These are phyloP conservation scores for Cactoblastis cactorum DNA, from an alignment of 2,888 invertebrate genomes.

Conservation along the genomic window DNA sequence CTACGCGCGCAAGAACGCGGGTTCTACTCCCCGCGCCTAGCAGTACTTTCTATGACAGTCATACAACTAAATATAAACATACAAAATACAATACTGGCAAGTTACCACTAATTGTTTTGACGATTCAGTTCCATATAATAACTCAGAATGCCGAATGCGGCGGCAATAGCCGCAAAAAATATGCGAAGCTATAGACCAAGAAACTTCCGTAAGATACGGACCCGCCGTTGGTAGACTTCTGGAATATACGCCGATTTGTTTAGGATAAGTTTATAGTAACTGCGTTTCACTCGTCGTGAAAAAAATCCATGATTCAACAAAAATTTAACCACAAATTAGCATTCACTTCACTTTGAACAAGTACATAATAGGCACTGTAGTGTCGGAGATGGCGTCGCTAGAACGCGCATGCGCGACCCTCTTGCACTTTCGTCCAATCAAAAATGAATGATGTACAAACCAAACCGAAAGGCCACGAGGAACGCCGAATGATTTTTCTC, in stretches of 20 bases:
- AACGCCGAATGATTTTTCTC: constrained; percentile 21
- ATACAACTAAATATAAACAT: constrained; percentile 31
- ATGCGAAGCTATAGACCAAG: constrained; percentile 69
- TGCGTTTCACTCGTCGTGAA: constrained; percentile 48
- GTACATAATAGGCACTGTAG: constrained; percentile 68
- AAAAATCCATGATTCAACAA: constrained; percentile 60
- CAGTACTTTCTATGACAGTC: constrained; percentile 42
- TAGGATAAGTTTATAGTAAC: constrained; percentile 44
- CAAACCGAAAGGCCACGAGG: constrained; percentile 27
- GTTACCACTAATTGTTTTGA: constrained; percentile 58
- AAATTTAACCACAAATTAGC: constrained; percentile 54
- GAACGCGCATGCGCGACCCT: constrained; percentile 79
- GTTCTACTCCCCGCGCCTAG: constrained; percentile 41
- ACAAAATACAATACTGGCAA: constrained; percentile 36
- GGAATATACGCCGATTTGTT: constrained; percentile 41
- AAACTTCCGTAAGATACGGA: constrained; percentile 72
- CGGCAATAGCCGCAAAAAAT: constrained; percentile 71
- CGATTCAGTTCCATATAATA: constrained; percentile 60
- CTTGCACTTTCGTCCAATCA: constrained; percentile 63
- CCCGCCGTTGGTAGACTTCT: constrained; percentile 48
- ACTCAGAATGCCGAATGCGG: constrained; percentile 46
- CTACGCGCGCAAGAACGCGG: constrained; percentile 67
- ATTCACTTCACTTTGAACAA: constrained; percentile 55
- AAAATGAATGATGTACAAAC: constrained; percentile 47
- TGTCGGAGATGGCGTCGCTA: constrained; percentile 79